These are phyloP conservation scores for Branchinecta sandiegonensis DNA, from an alignment of 2,888 invertebrate species.

Conservation along the genomic window DNA sequence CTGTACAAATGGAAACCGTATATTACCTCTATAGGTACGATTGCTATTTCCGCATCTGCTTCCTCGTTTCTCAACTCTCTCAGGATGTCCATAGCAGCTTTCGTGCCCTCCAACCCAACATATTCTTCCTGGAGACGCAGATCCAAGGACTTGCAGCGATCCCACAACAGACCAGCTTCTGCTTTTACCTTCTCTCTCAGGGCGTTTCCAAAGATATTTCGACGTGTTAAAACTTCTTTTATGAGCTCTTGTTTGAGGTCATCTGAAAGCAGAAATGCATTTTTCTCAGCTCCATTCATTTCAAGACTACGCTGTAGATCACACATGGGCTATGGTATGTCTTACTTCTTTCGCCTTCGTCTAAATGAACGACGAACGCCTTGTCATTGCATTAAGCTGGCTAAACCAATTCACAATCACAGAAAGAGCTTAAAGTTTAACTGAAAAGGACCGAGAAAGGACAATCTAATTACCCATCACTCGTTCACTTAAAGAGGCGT, in stretches of 20 bases:
- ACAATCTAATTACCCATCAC: too few relatives aligned
- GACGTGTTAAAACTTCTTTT: slow-evolving; percentile 65
- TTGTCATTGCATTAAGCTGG: too few relatives aligned
- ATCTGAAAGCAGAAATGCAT: slow-evolving; percentile 34
- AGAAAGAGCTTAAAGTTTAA: too few relatives aligned
- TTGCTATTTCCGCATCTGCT: slow-evolving; percentile 83
- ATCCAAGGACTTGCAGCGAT: slow-evolving; percentile 81
- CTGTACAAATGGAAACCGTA: too few relatives aligned
- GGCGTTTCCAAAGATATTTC: slow-evolving; percentile 64
- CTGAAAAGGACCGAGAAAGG: too few relatives aligned
- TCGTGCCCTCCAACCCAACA: slow-evolving; percentile 80
- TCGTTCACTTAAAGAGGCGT: too few relatives aligned
- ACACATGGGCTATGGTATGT: too few relatives aligned
- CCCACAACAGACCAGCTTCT: slow-evolving; percentile 85
- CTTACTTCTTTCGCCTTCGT: too few relatives aligned
- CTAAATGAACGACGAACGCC: too few relatives aligned
- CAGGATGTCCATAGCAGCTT: slow-evolving; percentile 81
- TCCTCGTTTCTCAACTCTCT: slow-evolving; percentile 87
- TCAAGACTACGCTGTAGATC: too few relatives aligned
- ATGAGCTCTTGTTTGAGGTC: slow-evolving; percentile 64
- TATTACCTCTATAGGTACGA: slow-evolving; percentile 74
- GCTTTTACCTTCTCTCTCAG: slow-evolving; percentile 77
- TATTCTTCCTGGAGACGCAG: slow-evolving; percentile 74
- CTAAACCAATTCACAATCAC: too few relatives aligned
- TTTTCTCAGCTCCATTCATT: too few relatives aligned